A percentile compares a stretch with the other conserved stretches of the same genome.
Evolutionary conservation across 1,140 invertebrate genomes (phyloP).

Genomic region (Anagrus nilaparvatae): DNA sequence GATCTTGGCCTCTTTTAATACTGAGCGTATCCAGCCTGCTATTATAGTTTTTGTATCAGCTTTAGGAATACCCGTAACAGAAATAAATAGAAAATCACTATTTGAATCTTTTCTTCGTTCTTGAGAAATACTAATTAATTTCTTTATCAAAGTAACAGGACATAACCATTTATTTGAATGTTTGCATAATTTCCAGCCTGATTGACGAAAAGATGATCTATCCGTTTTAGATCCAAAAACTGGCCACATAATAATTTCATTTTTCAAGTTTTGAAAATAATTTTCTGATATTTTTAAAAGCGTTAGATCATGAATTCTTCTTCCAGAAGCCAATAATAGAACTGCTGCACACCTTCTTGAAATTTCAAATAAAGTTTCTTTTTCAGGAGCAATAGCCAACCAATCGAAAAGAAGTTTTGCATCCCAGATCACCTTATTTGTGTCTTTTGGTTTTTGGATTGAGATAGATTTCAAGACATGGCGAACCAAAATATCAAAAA

Average conservation of each 20-base stretch:
- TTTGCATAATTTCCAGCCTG: constrained; percentile 11
- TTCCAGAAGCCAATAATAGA: constrained; percentile 22
- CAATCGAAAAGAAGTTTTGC: constrained; percentile 12
- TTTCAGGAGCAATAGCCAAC: constrained; percentile 9
- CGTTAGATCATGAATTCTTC: constrained; percentile 25
- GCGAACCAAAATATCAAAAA: constrained; percentile 13
- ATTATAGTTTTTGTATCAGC: constrained; percentile 19
- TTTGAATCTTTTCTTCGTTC: constrained; percentile 3
- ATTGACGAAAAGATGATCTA: constrained; percentile 13
- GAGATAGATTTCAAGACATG: constrained; percentile 16
- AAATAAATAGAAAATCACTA: constrained; percentile 8
- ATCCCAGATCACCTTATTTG: constrained; percentile 14
- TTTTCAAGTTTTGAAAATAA: constrained; percentile 11
- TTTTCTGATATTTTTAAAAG: constrained; percentile 16
- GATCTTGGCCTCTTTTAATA: constrained; percentile 19
- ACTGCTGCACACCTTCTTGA: constrained; percentile 21
- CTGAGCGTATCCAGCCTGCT: constrained; percentile 22
- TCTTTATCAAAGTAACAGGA: background rate
- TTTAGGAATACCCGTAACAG: constrained; percentile 7
- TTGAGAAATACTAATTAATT: background rate
- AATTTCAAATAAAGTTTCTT: constrained; percentile 16
- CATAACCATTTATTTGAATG: constrained; percentile 1
- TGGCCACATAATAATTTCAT: constrained; percentile 22
- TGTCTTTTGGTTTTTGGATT: constrained; percentile 8
- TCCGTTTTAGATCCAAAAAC: constrained; percentile 30